phyloP scores from a whole-genome alignment of 2,113 vertebrate genomes.

The Cygnus buccinator region DNA sequence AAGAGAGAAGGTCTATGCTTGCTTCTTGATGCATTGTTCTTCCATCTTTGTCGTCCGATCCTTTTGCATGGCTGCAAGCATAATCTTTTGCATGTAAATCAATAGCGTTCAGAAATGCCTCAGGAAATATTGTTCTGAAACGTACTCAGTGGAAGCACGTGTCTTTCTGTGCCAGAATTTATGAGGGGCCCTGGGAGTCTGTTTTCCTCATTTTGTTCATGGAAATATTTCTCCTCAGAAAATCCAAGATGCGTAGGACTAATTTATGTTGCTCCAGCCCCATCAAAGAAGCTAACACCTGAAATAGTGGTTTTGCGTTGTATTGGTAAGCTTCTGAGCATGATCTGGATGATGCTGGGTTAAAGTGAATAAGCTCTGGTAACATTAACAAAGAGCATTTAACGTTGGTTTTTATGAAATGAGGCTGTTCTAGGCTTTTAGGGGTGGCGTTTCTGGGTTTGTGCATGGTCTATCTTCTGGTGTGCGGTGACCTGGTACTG shows the following conservation, averaged over 20 bases:
- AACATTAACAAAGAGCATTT: neutral
- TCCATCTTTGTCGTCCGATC: neutral
- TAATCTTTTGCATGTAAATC: slow-evolving; percentile 11
- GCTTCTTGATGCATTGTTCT: neutral
- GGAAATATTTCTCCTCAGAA: neutral
- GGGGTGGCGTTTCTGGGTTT: neutral
- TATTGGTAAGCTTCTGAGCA: neutral
- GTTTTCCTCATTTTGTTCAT: neutral
- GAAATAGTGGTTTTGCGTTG: neutral
- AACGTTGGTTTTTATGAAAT: neutral
- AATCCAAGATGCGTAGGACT: neutral
- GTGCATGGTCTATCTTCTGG: neutral
- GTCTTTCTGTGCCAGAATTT: neutral
- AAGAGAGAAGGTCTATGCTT: neutral
- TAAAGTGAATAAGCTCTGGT: neutral
- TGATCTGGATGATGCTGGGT: accelerated
- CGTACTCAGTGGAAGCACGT: neutral
- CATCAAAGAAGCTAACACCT: neutral
- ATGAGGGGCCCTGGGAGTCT: slow-evolving; percentile 1
- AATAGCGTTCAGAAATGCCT: slow-evolving; percentile 13
- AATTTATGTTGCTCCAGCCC: neutral
- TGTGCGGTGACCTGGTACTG: neutral
- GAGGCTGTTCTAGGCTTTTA: neutral
- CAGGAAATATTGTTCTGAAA: slow-evolving; percentile 43
- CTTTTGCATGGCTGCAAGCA: neutral